Conservation (phyloP, 2,797 vertebrate genomes). For the Spinus olivaceus region DNA sequence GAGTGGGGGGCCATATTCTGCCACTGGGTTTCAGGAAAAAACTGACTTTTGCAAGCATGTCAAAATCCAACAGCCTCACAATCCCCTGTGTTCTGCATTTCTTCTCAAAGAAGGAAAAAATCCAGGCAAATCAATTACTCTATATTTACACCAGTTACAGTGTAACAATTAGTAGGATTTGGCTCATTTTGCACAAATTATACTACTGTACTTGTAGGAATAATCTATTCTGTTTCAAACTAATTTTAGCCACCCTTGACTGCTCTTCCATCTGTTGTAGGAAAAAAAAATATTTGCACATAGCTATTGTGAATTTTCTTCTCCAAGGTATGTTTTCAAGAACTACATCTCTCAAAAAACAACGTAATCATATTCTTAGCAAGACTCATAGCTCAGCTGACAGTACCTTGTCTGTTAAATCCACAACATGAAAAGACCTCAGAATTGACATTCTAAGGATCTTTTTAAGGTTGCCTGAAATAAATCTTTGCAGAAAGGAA, state of each 20-base stretch:
- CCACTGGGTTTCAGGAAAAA: neutral
- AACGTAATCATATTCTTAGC: constrained; percentile 12
- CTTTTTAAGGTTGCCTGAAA: constrained; percentile 36
- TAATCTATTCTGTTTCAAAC: constrained; percentile 49
- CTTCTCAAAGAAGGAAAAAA: neutral
- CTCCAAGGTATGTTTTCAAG: constrained; percentile 37
- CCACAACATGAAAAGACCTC: constrained; percentile 12
- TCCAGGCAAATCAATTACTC: constrained; percentile 1
- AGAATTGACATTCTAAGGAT: neutral
- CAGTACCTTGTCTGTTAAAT: constrained; percentile 23
- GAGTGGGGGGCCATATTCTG: neutral
- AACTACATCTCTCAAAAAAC: neutral
- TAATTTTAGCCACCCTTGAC: constrained; percentile 56
- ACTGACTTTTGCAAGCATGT: neutral
- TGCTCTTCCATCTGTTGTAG: constrained; percentile 52
- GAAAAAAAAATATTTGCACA: neutral
- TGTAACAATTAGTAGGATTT: constrained; percentile 32
- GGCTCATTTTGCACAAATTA: constrained; percentile 19
- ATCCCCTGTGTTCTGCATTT: neutral
- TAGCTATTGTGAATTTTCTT: constrained; percentile 39
- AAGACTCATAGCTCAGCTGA: constrained; percentile 38
- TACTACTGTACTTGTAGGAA: constrained; percentile 46
- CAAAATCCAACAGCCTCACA: neutral
- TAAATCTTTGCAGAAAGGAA: constrained; percentile 34
- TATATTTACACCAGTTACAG: constrained; percentile 36